These are phyloP conservation scores for Gisinianus flammeolus DNA, from an alignment of 2,888 invertebrate genomes.

Conservation along the genomic window DNA sequence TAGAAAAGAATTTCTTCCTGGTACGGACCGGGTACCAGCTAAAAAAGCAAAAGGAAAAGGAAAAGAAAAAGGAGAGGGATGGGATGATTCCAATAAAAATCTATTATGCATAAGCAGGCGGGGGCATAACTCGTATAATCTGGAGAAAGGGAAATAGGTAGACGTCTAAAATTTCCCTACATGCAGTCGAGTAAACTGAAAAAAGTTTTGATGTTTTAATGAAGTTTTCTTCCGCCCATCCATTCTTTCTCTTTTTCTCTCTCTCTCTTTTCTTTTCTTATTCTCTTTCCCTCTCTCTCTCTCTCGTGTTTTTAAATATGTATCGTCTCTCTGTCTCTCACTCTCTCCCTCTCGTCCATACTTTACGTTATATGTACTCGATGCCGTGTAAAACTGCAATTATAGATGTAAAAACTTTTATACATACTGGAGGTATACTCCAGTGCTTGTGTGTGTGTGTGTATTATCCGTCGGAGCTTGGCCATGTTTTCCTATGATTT, in stretches of 20 bases:
- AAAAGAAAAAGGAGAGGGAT: not conserved
- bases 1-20: not conserved
- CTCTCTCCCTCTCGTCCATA: not conserved
- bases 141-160: no score
- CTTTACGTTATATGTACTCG: no score
- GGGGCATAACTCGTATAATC: no score
- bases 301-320: not conserved
- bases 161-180: no score
- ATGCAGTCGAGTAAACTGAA: not conserved
- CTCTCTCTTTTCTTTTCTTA: conserved; percentile 25
- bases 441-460: not conserved
- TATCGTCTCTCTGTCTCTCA: not conserved
- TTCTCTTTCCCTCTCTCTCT: not conserved
- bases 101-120: conserved; percentile 22
- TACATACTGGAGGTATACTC: not conserved
- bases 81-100: conserved; percentile 6
- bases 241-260: not conserved
- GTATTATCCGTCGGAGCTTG: not conserved
- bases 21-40: no score
- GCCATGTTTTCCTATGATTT: conserved; percentile 10
- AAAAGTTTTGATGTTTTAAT: conserved; percentile 58
- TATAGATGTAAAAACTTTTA: not conserved
- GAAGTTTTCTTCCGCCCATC: conserved; percentile 49
- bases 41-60: no score
- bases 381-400: not conserved